Base-by-base conservation (phyloP, 2,888 invertebrate species). In the Drosophila sordidula region DNA sequence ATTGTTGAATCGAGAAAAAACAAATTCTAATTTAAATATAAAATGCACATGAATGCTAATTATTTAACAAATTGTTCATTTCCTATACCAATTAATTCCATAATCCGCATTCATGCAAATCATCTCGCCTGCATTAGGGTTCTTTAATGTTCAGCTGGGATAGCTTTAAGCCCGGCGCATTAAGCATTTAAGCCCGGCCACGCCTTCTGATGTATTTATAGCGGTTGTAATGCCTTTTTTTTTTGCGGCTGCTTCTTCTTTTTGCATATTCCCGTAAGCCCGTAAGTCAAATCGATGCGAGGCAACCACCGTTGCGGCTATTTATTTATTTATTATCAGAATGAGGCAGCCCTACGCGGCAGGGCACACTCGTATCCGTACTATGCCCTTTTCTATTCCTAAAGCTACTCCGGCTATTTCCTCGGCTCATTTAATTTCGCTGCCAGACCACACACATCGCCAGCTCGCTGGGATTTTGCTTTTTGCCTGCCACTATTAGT, bases 241-340 rank as follows among this genome's bases (percentile, higher is more conserved):
- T 52, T 16, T 41, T 44, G 1, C 14, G 18, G 4, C 42, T 22
- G 11, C 25, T 34, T 36, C 14, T 14, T 50, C 34, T 11, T 9
- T 66, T 61, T 72, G 59, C 61, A 72, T 71, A 59, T 56, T 38
- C 41, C 62, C 29, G 36, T 70, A 75, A 70, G 75, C 54, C 29
- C 46, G 65, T 66, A 76, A 76, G 72, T 76, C 74, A 71, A 71
- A 74, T 71, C 72, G 72, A 71, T 59, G 66, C 22, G 29, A 54
- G 36, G 44, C 39, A 22, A 49, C 41, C 36, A 64, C 29, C 66
- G 51, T 56, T 56, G 67, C 34, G 77, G 52, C 59, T 75, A 75
- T 77, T 72, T 75, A 75, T 77, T 75, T 83, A 83, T 83, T 83
- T 83, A 83, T 87, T 87, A 84, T 82, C 80, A 72, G 79, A 82